Base-by-base conservation (phyloP, 2,888 invertebrate genomes). In the Serripes groenlandicus region DNA sequence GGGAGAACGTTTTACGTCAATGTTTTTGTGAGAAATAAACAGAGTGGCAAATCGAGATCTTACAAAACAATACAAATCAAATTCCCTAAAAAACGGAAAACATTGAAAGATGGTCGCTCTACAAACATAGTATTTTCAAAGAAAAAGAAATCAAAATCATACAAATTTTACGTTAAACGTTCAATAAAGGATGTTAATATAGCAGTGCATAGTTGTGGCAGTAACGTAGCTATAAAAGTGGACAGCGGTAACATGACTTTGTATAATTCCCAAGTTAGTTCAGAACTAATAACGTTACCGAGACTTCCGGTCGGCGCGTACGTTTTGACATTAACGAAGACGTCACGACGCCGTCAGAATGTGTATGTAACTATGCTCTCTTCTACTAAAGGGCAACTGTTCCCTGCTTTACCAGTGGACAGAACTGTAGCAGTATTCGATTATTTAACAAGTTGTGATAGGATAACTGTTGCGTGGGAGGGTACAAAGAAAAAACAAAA, bases 1-100 rank as follows among this genome's bases (percentile, higher is more conserved):
- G 95, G 95, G 26, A 94, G 92, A 84, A 92, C 92, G 34, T 96
- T 96, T 90, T 95, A 95, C 90, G 95, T 96, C 75, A 95, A 96
- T 90, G 94, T 96, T 26, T 96, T 96, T 92, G 95, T 96, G 2
- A 94, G 95, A 30, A 95, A 96, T 89, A 94, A 92, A 62, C 92
- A 94, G 58, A 95, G 96, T 5, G 95, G 96, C 85, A 93, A 95
- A 42, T 95, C 95, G 21, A 95, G 95, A 81, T 95, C 95, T 0
- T 96, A 95, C 87, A 95, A 94, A n/a, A 95, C 95, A 56, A 77
- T 90, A 1, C 80, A 52, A 28, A 91, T 91, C 18, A 90, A 88
- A 73, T 75, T 56, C 70, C 83, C 66, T 86, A 81, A 75, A 72
- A 81, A 88, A 68, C 75, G 83, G 30, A 74, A 84, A 69, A 75